phyloP scores from a whole-genome alignment of 2,888 invertebrate genomes.

The Eumacrocentrus americanus region DNA sequence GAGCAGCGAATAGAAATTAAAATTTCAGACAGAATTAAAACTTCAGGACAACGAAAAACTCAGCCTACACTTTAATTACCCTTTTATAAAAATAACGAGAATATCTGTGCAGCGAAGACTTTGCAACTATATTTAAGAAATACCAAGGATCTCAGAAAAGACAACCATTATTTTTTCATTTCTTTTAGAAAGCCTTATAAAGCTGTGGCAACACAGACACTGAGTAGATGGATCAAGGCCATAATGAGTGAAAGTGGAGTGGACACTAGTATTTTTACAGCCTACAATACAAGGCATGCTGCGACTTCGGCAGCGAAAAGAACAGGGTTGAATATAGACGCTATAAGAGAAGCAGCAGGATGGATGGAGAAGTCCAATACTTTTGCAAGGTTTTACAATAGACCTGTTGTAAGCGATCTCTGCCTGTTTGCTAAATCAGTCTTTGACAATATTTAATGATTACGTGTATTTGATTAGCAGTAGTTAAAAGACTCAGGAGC shows the following conservation, averaged over 20 bases:
- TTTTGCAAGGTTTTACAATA: slow-evolving; percentile 10
- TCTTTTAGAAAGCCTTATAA: neutral
- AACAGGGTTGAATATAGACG: neutral
- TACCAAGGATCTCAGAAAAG: slow-evolving; percentile 7
- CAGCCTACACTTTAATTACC: slow-evolving; percentile 24
- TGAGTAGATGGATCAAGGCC: slow-evolving; percentile 10
- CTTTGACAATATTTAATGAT: too few species aligned
- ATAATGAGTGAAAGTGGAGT: slow-evolving; percentile 4
- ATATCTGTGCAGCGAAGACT: slow-evolving; percentile 22
- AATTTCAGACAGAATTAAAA: slow-evolving; percentile 31
- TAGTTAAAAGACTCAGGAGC: too few species aligned
- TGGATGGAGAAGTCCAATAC: neutral
- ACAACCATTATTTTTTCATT: neutral
- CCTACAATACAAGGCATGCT: slow-evolving; percentile 7
- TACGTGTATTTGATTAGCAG: too few species aligned
- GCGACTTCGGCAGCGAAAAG: slow-evolving; percentile 1
- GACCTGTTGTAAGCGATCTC: neutral
- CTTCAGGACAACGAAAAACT: slow-evolving; percentile 24
- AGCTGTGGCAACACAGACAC: neutral
- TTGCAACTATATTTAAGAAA: slow-evolving; percentile 17
- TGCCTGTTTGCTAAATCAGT: too few species aligned
- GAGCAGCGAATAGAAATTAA: slow-evolving; percentile 27
- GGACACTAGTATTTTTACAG: neutral
- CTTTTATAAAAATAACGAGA: slow-evolving; percentile 4
- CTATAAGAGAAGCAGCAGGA: neutral